Conservation (phyloP, 2,888 invertebrate genomes). For the Chymomyza caudatula region DNA sequence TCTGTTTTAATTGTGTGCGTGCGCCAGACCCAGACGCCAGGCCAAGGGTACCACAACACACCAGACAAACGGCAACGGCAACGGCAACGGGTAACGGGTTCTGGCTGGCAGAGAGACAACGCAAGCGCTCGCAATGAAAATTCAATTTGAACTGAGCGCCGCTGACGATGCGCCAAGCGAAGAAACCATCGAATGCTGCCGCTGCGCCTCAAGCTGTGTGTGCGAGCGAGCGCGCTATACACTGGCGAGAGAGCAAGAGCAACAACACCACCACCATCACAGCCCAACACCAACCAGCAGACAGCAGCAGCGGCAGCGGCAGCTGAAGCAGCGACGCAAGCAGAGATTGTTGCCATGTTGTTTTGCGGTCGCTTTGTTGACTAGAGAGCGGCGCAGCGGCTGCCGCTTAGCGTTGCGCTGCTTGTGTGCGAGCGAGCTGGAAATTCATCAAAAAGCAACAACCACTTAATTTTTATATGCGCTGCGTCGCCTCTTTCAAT, state of each 20-base stretch:
- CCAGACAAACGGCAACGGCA: slow-evolving; percentile 43
- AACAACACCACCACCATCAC: slow-evolving; percentile 8
- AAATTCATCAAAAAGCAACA: slow-evolving; percentile 74
- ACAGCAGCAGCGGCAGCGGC: slow-evolving; percentile 21
- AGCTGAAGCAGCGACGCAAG: slow-evolving; percentile 36
- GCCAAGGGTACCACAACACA: neutral
- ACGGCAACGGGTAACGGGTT: too few relatives aligned
- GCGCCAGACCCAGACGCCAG: slow-evolving; percentile 19
- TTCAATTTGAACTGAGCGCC: slow-evolving; percentile 76
- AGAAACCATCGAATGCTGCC: slow-evolving; percentile 55
- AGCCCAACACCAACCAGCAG: slow-evolving; percentile 35
- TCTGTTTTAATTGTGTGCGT: slow-evolving; percentile 3
- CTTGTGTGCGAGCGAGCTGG: slow-evolving; percentile 63
- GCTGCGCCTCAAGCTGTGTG: neutral
- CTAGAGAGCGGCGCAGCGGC: neutral
- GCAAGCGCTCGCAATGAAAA: slow-evolving; percentile 74
- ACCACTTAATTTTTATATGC: slow-evolving; percentile 71
- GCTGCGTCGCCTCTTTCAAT: slow-evolving; percentile 63
- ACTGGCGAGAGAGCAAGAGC: neutral
- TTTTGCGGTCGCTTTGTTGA: slow-evolving; percentile 26
- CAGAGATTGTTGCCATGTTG: slow-evolving; percentile 75
- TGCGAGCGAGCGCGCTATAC: slow-evolving; percentile 2
- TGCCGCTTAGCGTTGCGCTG: neutral
- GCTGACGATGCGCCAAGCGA: slow-evolving; percentile 61
- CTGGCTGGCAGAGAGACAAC: slow-evolving; percentile 54